A percentile compares a stretch with the other conserved stretches of the same genome.
Evolutionary conservation across 2,888 invertebrate species (phyloP).

Genomic region (Cancer borealis): DNA sequence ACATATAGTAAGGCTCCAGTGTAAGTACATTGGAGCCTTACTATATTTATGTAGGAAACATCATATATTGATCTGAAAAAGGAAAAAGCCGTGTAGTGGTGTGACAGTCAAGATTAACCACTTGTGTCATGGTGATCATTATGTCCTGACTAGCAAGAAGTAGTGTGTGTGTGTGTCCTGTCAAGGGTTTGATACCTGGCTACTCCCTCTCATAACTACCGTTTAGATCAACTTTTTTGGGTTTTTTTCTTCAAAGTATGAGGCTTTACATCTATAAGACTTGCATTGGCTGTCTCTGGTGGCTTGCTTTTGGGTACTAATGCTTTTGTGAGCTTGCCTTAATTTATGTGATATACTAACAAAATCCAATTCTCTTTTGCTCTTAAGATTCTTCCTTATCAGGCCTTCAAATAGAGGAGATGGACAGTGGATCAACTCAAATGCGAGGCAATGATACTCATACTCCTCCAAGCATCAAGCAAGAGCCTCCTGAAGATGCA

Average conservation of each 20-base stretch:
- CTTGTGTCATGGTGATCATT: too few relatives aligned
- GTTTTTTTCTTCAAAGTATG: neutral
- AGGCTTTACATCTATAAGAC: neutral
- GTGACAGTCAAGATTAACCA: too few relatives aligned
- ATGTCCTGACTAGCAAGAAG: too few relatives aligned
- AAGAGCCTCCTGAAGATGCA: conserved; percentile 79
- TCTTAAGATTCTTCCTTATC: conserved; percentile 74
- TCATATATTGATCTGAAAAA: too few relatives aligned
- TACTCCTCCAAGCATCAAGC: conserved; percentile 77
- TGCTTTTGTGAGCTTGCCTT: conserved; percentile 31
- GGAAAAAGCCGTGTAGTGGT: too few relatives aligned
- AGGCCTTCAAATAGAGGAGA: conserved; percentile 75
- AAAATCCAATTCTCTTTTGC: conserved; percentile 46
- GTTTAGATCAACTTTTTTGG: neutral
- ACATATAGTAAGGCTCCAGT: too few relatives aligned
- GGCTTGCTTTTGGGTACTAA: conserved; percentile 25
- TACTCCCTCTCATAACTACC: too few relatives aligned
- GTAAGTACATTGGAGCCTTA: too few relatives aligned
- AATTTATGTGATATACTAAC: conserved; percentile 60
- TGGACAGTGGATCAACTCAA: conserved; percentile 45
- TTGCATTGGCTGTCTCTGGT: conserved; percentile 10
- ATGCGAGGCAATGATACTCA: conserved; percentile 69
- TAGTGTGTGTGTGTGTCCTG: too few relatives aligned
- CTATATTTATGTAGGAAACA: too few relatives aligned
- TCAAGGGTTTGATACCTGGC: too few relatives aligned